Conservation (phyloP, 1,140 invertebrate genomes). For the Ylistrum balloti region DNA sequence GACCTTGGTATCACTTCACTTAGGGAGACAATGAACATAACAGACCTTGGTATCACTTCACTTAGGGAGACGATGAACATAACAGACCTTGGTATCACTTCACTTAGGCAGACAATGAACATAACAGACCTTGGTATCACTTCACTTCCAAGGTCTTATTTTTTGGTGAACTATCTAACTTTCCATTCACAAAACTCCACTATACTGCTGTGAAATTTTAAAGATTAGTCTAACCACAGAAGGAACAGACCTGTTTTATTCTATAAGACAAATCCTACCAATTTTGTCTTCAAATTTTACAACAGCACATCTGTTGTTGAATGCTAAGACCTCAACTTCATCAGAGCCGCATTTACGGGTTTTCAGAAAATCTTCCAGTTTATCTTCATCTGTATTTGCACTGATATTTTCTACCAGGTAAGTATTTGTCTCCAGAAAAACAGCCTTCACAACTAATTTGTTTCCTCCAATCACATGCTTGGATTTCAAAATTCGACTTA, state of each 20-base stretch:
- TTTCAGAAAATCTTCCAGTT: background rate
- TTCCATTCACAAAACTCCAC: too few species aligned
- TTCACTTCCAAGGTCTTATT: too few species aligned
- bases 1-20: too few species aligned
- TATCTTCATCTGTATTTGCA: background rate
- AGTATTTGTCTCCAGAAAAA: background rate
- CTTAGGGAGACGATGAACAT: too few species aligned
- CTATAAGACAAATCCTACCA: background rate
- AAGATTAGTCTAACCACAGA: too few species aligned
- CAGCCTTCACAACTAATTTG: background rate
- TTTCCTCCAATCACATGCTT: background rate
- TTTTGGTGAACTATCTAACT: too few species aligned
- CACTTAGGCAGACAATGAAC: too few species aligned
- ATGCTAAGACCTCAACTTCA: background rate
- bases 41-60: too few species aligned
- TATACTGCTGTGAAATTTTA: too few species aligned
- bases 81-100: too few species aligned
- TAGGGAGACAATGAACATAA: too few species aligned
- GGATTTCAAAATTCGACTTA: background rate
- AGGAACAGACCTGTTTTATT: background rate
- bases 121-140: too few species aligned
- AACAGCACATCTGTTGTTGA: background rate
- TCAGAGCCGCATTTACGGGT: background rate
- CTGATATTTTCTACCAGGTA: background rate
- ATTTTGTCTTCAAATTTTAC: slow-evolving; percentile 16